Conservation (phyloP, 2,888 invertebrate genomes). For the Crioceris asparagi region DNA sequence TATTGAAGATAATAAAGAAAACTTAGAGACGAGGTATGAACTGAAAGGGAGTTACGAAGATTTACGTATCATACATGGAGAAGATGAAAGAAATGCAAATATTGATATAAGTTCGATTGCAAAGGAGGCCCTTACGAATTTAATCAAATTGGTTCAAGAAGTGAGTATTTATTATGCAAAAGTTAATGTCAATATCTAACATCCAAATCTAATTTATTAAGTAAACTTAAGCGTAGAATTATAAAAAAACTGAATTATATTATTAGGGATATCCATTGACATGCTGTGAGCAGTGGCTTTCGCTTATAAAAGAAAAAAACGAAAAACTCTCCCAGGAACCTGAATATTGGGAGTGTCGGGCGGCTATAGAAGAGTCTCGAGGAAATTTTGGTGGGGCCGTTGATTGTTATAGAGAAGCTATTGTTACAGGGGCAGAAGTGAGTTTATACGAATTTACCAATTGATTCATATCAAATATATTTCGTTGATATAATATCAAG, state of each 20-base stretch:
- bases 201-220: background rate
- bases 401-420: slow-evolving; percentile 48
- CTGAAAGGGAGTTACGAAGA: slow-evolving; percentile 29
- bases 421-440: slow-evolving; percentile 48
- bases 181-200: no score
- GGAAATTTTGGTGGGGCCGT: slow-evolving; percentile 47
- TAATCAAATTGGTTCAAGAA: slow-evolving; percentile 43
- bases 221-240: background rate
- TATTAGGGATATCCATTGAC: slow-evolving; percentile 44
- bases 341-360: slow-evolving; percentile 51
- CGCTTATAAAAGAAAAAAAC: slow-evolving; percentile 41
- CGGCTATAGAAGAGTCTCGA: slow-evolving; percentile 44
- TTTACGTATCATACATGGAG: slow-evolving; percentile 10
- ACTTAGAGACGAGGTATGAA: slow-evolving; percentile 40
- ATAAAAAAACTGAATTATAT: background rate
- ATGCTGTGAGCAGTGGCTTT: slow-evolving; percentile 47
- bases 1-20: slow-evolving; percentile 44
- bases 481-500: no score
- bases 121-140: slow-evolving; percentile 42
- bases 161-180: no score
- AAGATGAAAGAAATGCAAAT: slow-evolving; percentile 43
- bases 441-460: slow-evolving; percentile 1
- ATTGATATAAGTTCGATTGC: slow-evolving; percentile 32
- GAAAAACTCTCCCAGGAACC: slow-evolving; percentile 37
- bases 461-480: slow-evolving; percentile 1